Conservation (phyloP, 2,888 invertebrate genomes). For the Thelaira solivaga region DNA sequence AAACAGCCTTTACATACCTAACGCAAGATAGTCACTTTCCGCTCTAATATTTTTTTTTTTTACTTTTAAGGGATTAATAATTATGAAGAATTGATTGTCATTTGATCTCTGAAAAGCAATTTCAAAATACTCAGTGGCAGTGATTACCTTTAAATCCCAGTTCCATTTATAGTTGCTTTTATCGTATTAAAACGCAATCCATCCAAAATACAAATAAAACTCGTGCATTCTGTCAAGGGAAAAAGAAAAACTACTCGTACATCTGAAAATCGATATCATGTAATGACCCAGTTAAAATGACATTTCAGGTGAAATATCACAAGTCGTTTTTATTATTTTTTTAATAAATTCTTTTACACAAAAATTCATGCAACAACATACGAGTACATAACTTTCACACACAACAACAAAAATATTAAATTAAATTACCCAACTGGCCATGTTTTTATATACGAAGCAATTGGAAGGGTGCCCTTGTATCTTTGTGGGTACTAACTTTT, state of each 20-base stretch:
- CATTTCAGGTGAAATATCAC: constrained; percentile 37
- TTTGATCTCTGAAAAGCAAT: too few relatives aligned
- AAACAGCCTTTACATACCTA: too few relatives aligned
- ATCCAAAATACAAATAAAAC: background rate
- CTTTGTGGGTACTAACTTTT: too few relatives aligned
- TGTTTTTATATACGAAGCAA: too few relatives aligned
- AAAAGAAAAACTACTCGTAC: background rate
- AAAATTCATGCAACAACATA: background rate
- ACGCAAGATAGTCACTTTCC: too few relatives aligned
- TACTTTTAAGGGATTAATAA: too few relatives aligned
- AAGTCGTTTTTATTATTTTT: constrained; percentile 33
- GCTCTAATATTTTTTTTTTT: too few relatives aligned
- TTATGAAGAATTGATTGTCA: too few relatives aligned
- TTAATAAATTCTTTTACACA: background rate
- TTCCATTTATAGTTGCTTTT: too few relatives aligned
- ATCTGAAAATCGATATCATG: constrained; percentile 38
- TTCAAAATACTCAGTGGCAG: too few relatives aligned
- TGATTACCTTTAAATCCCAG: too few relatives aligned
- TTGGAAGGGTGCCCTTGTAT: too few relatives aligned
- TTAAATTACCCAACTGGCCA: background rate
- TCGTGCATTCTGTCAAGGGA: background rate
- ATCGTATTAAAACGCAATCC: background rate
- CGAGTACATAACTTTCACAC: background rate
- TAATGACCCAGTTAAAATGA: constrained; percentile 51
- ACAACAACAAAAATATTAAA: background rate